Conservation (phyloP, 2,888 invertebrate species). For the Limnephilus auricula region DNA sequence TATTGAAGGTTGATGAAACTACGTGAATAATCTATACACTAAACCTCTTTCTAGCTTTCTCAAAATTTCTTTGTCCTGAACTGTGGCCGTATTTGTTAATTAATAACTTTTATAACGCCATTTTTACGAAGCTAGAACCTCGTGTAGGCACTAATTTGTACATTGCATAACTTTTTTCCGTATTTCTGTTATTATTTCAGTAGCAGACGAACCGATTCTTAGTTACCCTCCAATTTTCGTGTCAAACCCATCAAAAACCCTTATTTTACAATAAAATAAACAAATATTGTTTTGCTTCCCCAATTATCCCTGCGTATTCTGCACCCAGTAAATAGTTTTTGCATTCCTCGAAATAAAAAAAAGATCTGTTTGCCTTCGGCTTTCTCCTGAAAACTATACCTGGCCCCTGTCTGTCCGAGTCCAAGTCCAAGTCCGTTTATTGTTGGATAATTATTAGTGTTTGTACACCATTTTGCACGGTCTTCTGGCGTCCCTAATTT, state of each 20-base stretch:
- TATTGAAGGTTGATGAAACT: too few species aligned
- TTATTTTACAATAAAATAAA: not conserved
- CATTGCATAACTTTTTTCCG: too few species aligned
- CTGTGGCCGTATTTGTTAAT: too few species aligned
- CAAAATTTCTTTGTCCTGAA: too few species aligned
- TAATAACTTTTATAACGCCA: too few species aligned
- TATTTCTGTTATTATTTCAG: not conserved
- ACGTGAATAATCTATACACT: too few species aligned
- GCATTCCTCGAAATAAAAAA: not conserved
- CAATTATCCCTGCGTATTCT: not conserved
- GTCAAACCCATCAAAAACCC: not conserved
- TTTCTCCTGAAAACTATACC: slow-evolving; percentile 7
- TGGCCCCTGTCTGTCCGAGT: not conserved
- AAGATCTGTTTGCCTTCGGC: not conserved
- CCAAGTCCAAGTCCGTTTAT: not conserved
- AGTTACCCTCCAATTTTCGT: not conserved
- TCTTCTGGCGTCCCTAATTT: not conserved
- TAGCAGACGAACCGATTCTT: not conserved
- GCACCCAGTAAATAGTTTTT: not conserved
- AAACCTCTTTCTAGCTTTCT: too few species aligned
- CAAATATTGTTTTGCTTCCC: not conserved
- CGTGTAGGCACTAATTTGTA: too few species aligned
- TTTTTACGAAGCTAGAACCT: too few species aligned
- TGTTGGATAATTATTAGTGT: slow-evolving; percentile 6
- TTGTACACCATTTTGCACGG: slow-evolving; percentile 18